Percentiles rank a stretch among this genome's conserved stretches.
Conservation (phyloP, 2,797 vertebrate species). For the Microctenopoma steveboyesi region DNA sequence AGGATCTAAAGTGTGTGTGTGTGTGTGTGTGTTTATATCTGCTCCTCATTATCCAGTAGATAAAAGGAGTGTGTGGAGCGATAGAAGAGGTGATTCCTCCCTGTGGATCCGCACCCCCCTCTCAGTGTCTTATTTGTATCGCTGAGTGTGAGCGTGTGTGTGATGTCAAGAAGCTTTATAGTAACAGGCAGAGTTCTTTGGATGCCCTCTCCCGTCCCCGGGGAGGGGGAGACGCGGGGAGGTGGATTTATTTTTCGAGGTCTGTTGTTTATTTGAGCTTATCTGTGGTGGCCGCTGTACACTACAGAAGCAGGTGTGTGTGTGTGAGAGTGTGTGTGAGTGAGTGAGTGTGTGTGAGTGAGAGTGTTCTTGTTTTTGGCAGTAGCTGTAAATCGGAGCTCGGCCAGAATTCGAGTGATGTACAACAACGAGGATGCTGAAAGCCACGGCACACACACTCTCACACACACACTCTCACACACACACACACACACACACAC, state of each 20-base stretch:
- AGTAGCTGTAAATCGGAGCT: conserved; percentile 72
- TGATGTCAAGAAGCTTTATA: conserved; percentile 72
- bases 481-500: too few relatives aligned
- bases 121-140: conserved; percentile 69
- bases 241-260: conserved; percentile 74
- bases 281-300: conserved; percentile 71
- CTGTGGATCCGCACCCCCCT: conserved; percentile 66
- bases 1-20: conserved; percentile 1
- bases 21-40: conserved; percentile 48
- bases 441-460: conserved; percentile 47
- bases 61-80: conserved; percentile 76
- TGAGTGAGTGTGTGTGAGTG: conserved; percentile 30
- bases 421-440: conserved; percentile 66
- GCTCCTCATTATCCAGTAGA: conserved; percentile 81
- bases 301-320: conserved; percentile 53
- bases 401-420: conserved; percentile 70
- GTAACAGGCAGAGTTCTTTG: conserved; percentile 65
- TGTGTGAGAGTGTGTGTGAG: conserved; percentile 46
- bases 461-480: too few relatives aligned
- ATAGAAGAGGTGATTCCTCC: conserved; percentile 80
- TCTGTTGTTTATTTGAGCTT: conserved; percentile 78
- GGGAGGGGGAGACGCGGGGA: conserved; percentile 46
- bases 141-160: conserved; percentile 41
- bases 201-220: conserved; percentile 66
- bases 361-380: conserved; percentile 47